Base-by-base conservation (phyloP, 1,140 invertebrate genomes). In the Euura saliciscinereae region DNA sequence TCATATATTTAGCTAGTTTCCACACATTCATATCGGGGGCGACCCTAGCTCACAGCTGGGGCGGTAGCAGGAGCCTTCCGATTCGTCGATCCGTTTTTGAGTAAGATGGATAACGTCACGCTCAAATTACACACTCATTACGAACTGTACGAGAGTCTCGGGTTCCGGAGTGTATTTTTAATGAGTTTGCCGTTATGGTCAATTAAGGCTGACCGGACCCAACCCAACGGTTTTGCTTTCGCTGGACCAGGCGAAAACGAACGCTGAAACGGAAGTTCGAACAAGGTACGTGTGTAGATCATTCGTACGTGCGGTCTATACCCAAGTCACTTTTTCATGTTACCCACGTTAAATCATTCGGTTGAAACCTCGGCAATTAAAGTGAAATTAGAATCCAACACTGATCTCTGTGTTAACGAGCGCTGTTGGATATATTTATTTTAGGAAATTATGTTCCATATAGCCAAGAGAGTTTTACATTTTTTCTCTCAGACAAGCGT, bases 101-200 rank as follows among this genome's bases (percentile, higher is more conserved):
- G 51, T 67, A 44, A 78, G 76, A 78, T 69, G 76, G 77, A 74
- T 45, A 42, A 44, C 76, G 78, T 82, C 77, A 70, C 74, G 76
- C 81, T 83, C 79, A 75, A 83, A 80, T 83, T 82, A 81, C 81
- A 78, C 78, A 77, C 78, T 83, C 79, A 77, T 80, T 82, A 83
- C 74, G 71, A 77, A 78, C 78, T 76, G 75, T 71, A 76, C 74
- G 28, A 28, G 72, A 76, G 77, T 82, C 80, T 82, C 79, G 75
- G 78, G 78, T 82, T 83, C 79, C 78, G 69, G 74, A 43, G 76
- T 73, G 76, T 74, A 73, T 78, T 82, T 80, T 80, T 83, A 83
- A 83, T 81, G 82, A 82, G 82, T 82, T 80, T 78, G 73, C 77
- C 70, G 76, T 75, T 77, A 77, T 77, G 81, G 81, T 83, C 82